Percentiles rank a stretch among this genome's conserved stretches.
These are phyloP conservation scores for Drosophila bocki DNA, from an alignment of 1,140 invertebrate species.

Conservation along the genomic window DNA sequence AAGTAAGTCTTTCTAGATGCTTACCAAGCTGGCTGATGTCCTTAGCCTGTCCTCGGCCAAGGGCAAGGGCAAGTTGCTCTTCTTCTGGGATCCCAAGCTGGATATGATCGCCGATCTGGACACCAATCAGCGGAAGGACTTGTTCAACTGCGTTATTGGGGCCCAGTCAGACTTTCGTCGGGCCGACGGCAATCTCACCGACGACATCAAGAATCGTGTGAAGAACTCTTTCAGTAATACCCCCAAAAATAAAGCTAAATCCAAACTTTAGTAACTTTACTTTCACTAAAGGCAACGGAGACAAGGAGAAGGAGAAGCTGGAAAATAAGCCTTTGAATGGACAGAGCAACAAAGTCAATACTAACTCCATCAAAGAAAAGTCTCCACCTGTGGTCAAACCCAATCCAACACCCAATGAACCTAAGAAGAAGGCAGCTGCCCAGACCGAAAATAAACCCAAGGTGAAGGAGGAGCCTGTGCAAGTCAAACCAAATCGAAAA, in stretches of 20 bases:
- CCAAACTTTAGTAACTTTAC: neutral
- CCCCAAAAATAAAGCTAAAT: neutral
- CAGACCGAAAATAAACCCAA: neutral
- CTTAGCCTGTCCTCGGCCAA: constrained; percentile 14
- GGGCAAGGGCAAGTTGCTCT: constrained; percentile 51
- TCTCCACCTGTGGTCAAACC: neutral
- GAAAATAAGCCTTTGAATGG: constrained; percentile 11
- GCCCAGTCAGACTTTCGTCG: constrained; percentile 11
- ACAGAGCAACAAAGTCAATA: no score
- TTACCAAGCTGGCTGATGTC: constrained; percentile 19
- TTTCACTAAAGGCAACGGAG: constrained; percentile 16
- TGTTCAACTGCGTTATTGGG: constrained; percentile 41
- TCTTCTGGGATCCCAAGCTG: constrained; percentile 67
- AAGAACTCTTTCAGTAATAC: constrained; percentile 35
- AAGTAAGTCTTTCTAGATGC: constrained; percentile 47
- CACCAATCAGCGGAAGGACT: constrained; percentile 29
- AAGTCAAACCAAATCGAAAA: constrained; percentile 23
- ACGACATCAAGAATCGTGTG: constrained; percentile 11
- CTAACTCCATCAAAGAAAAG: neutral
- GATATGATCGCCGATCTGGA: constrained; percentile 58
- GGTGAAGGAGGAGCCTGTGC: neutral
- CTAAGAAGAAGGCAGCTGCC: neutral
- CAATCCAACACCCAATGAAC: neutral
- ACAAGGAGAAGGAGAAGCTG: constrained; percentile 5
- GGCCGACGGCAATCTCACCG: constrained; percentile 42